A percentile compares a stretch with the other conserved stretches of the same genome.
phyloP scores from a whole-genome alignment of 1,140 invertebrate species.

The Helicoverpa armigera region DNA sequence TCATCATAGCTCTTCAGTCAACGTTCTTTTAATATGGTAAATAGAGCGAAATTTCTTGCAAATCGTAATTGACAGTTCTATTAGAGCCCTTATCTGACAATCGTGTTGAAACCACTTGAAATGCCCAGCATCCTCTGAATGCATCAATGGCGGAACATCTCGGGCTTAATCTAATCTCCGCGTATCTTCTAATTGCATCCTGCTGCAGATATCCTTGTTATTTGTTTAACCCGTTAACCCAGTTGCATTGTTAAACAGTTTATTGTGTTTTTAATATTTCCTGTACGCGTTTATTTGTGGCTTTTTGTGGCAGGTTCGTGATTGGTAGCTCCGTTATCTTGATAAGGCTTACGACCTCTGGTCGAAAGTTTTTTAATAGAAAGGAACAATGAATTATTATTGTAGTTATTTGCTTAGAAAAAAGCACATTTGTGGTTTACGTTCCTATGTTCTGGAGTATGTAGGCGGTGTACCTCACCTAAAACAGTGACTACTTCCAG shows the following conservation, averaged over 20 bases:
- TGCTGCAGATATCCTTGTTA: conserved; percentile 36
- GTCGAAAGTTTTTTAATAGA: too few relatives aligned
- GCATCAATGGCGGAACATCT: conserved; percentile 14
- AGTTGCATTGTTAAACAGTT: conserved; percentile 26
- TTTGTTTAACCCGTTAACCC: conserved; percentile 27
- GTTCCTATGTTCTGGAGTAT: too few relatives aligned
- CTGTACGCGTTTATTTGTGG: neutral
- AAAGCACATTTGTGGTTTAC: too few relatives aligned
- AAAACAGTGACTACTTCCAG: neutral
- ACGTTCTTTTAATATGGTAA: neutral
- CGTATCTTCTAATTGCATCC: conserved; percentile 44
- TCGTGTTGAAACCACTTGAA: conserved; percentile 9
- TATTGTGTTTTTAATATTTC: conserved; percentile 26
- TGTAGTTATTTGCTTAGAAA: too few relatives aligned
- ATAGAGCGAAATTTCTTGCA: neutral
- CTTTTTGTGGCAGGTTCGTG: neutral
- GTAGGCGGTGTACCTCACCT: too few relatives aligned
- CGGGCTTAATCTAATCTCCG: conserved; percentile 42
- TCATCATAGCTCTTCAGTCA: too few relatives aligned
- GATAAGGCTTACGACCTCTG: neutral
- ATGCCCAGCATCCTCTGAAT: conserved; percentile 16
- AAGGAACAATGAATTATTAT: too few relatives aligned
- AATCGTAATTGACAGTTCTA: conserved; percentile 35
- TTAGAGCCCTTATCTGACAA: conserved; percentile 28
- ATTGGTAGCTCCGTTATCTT: neutral